A percentile compares a stretch with the other conserved stretches of the same genome.
These are phyloP conservation scores for Amaurobius ferox DNA, from an alignment of 2,888 invertebrate genomes.

Conservation along the genomic window DNA sequence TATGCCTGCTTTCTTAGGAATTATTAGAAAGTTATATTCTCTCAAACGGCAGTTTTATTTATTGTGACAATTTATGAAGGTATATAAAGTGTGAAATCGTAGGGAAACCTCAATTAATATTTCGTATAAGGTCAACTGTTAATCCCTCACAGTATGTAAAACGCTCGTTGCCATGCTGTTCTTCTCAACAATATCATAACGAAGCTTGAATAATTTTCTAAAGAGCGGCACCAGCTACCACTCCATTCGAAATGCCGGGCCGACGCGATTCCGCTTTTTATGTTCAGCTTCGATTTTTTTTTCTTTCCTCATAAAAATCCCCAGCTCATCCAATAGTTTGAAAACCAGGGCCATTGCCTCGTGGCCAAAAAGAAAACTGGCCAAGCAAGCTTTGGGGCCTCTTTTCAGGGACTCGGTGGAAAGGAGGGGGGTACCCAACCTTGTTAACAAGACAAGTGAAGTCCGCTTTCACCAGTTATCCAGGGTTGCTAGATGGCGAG, in stretches of 20 bases:
- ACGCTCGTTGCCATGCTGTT: no score
- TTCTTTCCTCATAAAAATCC: not conserved
- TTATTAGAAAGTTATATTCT: no score
- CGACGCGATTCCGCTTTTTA: not conserved
- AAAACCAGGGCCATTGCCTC: conserved; percentile 49
- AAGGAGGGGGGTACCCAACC: conserved; percentile 31
- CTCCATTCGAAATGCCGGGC: not conserved
- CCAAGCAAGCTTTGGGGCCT: conserved; percentile 43
- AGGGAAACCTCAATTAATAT: no score
- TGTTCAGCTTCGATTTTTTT: not conserved
- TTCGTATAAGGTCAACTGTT: no score
- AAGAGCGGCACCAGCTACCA: not conserved
- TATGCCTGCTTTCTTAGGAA: no score
- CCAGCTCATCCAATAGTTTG: not conserved
- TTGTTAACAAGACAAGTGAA: conserved; percentile 70
- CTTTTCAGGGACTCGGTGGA: conserved; percentile 18
- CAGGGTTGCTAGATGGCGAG: conserved; percentile 30
- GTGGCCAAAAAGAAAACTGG: conserved; percentile 51
- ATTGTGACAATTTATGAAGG: no score
- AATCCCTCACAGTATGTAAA: no score
- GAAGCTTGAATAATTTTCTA: no score
- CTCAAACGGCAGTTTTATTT: no score
- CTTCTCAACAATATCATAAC: no score
- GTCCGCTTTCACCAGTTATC: conserved; percentile 65
- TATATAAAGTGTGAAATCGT: no score